A percentile compares a stretch with the other conserved stretches of the same genome.
These are phyloP conservation scores for Axea sp. DNA, from an alignment of 2,888 invertebrate species.

Conservation along the genomic window DNA sequence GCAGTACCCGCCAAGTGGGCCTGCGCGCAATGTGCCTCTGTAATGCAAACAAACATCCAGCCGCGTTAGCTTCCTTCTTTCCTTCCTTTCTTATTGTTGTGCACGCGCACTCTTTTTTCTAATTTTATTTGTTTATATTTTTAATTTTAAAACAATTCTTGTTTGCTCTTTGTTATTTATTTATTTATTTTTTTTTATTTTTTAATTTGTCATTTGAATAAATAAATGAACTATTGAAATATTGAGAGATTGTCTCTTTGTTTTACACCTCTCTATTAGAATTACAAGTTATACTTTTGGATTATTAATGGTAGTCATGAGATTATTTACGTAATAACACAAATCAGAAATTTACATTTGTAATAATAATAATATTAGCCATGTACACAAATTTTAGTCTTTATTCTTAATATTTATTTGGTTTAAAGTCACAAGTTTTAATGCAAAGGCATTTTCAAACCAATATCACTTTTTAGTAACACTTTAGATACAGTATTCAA, in stretches of 20 bases:
- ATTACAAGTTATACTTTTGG: no score
- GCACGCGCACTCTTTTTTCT: slow-evolving; percentile 6
- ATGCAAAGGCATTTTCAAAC: no score
- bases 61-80: slow-evolving; percentile 76
- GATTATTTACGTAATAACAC: no score
- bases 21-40: slow-evolving; percentile 80
- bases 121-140: slow-evolving; percentile 26
- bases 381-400: no score
- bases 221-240: neutral
- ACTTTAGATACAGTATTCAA: no score
- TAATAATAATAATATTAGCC: no score
- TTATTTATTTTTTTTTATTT: slow-evolving; percentile 8
- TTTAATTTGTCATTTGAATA: slow-evolving; percentile 20
- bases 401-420: no score
- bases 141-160: slow-evolving; percentile 31
- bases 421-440: no score
- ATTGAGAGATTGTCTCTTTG: neutral
- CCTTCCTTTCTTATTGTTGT: slow-evolving; percentile 23
- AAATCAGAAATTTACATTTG: no score
- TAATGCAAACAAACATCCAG: slow-evolving; percentile 79
- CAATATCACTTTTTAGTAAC: no score
- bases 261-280: neutral
- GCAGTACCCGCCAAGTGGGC: slow-evolving; percentile 79
- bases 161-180: no score
- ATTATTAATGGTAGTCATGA: no score